Evolutionary conservation across 2,888 invertebrate species (phyloP).

Genomic region (Deroplatys truncata): DNA sequence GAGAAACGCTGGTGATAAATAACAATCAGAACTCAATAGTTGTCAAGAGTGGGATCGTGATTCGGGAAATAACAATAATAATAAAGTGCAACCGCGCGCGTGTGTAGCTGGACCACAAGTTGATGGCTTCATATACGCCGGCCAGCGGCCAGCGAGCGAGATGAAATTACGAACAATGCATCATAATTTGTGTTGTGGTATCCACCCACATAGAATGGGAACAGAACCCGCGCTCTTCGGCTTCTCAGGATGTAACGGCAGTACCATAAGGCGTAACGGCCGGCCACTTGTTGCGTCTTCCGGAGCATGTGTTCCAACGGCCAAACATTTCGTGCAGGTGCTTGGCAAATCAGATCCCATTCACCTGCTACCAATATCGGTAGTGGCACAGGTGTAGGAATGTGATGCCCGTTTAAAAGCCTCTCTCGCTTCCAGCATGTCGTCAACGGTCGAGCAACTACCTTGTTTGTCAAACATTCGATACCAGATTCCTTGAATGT

Average conservation of each 20-base stretch:
- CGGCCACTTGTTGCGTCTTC: too few species aligned
- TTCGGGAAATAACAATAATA: neutral
- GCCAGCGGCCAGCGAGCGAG: neutral
- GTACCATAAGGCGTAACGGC: neutral
- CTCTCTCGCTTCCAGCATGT: too few species aligned
- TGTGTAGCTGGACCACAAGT: neutral
- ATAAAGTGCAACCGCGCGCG: neutral
- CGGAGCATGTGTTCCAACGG: neutral
- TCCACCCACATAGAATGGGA: neutral
- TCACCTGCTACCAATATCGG: too few species aligned
- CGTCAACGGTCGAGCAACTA: too few species aligned
- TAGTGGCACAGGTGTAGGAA: too few species aligned
- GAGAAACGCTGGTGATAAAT: neutral
- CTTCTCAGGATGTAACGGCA: neutral
- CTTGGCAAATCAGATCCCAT: neutral
- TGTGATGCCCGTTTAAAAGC: too few species aligned
- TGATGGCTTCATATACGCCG: neutral
- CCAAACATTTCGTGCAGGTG: neutral
- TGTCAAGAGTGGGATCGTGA: neutral
- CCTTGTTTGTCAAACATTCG: too few species aligned
- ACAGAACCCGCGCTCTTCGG: too few species aligned
- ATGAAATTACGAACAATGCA: conserved; percentile 5
- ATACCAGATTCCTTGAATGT: too few species aligned
- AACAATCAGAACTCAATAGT: neutral
- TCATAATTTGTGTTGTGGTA: neutral